Conservation (phyloP, 2,797 vertebrate species). For the Glyptemys insculpta region DNA sequence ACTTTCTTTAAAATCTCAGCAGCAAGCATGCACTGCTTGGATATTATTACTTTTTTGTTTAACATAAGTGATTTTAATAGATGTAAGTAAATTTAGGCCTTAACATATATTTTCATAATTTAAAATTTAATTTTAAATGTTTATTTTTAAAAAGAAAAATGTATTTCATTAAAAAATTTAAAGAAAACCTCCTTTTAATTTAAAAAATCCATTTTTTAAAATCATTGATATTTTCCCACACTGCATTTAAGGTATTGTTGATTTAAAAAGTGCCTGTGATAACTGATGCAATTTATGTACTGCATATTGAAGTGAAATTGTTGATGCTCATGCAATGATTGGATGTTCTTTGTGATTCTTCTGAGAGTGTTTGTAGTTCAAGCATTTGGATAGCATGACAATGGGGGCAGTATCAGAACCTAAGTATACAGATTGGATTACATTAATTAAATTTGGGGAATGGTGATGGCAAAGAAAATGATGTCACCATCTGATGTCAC, state of each 20-base stretch:
- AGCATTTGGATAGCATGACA: neutral
- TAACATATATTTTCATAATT: no score
- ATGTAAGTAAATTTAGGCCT: no score
- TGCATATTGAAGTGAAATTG: neutral
- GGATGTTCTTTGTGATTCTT: neutral
- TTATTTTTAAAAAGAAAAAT: no score
- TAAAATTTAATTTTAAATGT: no score
- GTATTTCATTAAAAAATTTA: no score
- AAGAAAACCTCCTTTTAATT: no score
- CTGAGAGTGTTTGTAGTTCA: neutral
- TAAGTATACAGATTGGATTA: neutral
- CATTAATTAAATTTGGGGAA: neutral
- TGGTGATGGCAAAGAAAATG: neutral
- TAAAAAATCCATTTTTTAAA: no score
- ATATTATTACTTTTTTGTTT: no score
- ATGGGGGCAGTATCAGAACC: accelerated
- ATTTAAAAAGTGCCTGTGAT: neutral
- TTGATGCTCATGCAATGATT: neutral
- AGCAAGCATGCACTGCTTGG: no score
- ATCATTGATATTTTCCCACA: neutral
- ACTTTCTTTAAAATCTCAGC: no score
- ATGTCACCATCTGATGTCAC: accelerated
- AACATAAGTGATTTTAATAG: no score
- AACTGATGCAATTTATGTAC: neutral
- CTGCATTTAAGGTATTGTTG: neutral